Base-by-base conservation (phyloP, 2,888 invertebrate genomes). In the Eupithecia pulchellata region DNA sequence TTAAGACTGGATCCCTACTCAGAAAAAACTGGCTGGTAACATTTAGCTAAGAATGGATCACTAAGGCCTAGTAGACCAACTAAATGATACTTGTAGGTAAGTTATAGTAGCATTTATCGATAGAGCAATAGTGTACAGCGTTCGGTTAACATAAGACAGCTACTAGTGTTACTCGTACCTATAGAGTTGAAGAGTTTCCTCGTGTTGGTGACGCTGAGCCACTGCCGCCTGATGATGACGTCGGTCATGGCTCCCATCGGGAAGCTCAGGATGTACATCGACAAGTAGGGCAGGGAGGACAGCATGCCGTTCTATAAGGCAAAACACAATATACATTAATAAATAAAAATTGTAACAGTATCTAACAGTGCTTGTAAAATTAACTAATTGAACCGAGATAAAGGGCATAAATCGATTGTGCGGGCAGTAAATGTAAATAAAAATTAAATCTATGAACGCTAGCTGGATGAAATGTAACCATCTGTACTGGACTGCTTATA, bases 221-320 rank as follows among this genome's bases (percentile, higher is more conserved):
- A 89, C 2, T 94, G 90, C n/a, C 89, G 94, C 42, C 90, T 93
- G 29, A 96, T 94, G 0, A 96, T 86, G 66, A 93, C 84, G 79
- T 97, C 97, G 0, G 97, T 96, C 64, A 95, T 82, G 47, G 93
- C 95, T 8, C 97, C 97, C 88, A 97, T 95, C 0, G 96, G 93
- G 79, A 97, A 96, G 78, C 97, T 96, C 61, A 97, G 86, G 17
- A 96, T 72, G 94, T 96, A 97, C 92, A 97, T 97, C 0, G 95
- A 95, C 29, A 97, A 88, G 84, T 98, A 97, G 0, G 97, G 97
- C 32, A 97, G 83, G 0, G 97, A 95, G 0, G 97, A 97, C 0
- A 97, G 84, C 8, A 96, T 78, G 4, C 97, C 96, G 80, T 96
- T 97, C 95, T 96, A 86, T 25, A 62, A 61, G 27, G 6, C 8